Base-by-base conservation (phyloP, 2,888 invertebrate genomes). In the Nomada hirtipes region DNA sequence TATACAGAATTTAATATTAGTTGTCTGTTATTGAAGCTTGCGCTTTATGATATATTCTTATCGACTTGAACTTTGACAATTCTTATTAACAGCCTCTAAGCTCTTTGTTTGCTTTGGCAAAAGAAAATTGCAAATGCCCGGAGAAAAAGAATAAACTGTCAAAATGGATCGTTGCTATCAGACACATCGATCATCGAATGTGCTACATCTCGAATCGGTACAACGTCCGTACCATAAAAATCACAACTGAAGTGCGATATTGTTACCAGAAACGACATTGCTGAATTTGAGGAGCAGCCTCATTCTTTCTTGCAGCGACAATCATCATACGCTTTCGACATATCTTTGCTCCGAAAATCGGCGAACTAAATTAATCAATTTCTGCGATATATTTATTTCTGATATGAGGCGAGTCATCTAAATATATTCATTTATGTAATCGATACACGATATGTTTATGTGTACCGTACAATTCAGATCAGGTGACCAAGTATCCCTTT, bases 371-470 rank as follows among this genome's bases (percentile, higher is more conserved):
- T 15, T 20, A 61, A 74, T 15, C 50, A 23, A 63, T 74, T 76
- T 75, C 69, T n/a, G 23, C 13, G 63, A 57, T 44, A 20, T 36
- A 9, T 42, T 69, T 44, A 20, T 78, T 70, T 71, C 65, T 47
- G 20, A 53, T 29, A 59, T 20, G 52, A 36, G 23, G 15, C 59
- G 15, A n/a, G 70, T 71, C 59, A 83, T 76, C 70, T 55, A 77
- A 83, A 36, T 36, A 36, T 85, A 79, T 71, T 42, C 20, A 4
- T 87, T 87, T 82, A 87, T 76, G 64, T 85, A 87, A 86, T 13
- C 18, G 80, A 84, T 63, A 85, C 63, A n/a, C 63, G 81, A 83
- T 83, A 83, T 44, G n/a, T 13, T 55, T 20, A 20, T 42, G 26
- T 10, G 1, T 15, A 23, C 18, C 65, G 52, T 65, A 53, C 29